These are phyloP conservation scores for Drosophila azteca DNA, from an alignment of 1,140 invertebrate species.

Conservation along the genomic window DNA sequence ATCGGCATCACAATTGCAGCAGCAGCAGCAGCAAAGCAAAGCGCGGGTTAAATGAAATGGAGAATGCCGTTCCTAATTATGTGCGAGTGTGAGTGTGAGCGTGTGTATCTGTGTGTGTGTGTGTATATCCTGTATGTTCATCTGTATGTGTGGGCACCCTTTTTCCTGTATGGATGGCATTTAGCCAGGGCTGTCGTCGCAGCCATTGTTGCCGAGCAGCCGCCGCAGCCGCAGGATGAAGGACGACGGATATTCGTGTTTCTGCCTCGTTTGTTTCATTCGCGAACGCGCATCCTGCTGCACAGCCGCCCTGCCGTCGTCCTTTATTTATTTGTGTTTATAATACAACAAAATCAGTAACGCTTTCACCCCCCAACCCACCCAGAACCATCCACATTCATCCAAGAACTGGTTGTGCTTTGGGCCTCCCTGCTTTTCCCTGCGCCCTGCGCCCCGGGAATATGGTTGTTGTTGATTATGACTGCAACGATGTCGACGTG, in stretches of 20 bases:
- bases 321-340: constrained; percentile 83
- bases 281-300: constrained; percentile 65
- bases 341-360: constrained; percentile 83
- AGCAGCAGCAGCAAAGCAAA: too few species aligned
- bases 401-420: constrained; percentile 61
- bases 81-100: constrained; percentile 19
- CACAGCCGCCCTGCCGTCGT: constrained; percentile 58
- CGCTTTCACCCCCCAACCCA: constrained; percentile 64
- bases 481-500: constrained; percentile 70
- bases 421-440: background rate
- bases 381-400: background rate
- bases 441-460: background rate
- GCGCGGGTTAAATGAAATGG: constrained; percentile 79
- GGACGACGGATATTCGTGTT: constrained; percentile 46
- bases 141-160: constrained; percentile 64
- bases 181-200: constrained; percentile 74
- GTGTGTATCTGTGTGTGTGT: constrained; percentile 30
- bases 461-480: constrained; percentile 44
- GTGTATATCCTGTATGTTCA: too few species aligned
- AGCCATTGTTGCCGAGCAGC: constrained; percentile 72
- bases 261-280: constrained; percentile 65
- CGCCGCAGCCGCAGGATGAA: constrained; percentile 71
- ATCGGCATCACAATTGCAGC: constrained; percentile 14
- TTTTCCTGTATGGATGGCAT: constrained; percentile 45
- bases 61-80: constrained; percentile 83